These are phyloP conservation scores for Dicyrtomina minuta DNA, from an alignment of 2,888 invertebrate genomes.

Conservation along the genomic window DNA sequence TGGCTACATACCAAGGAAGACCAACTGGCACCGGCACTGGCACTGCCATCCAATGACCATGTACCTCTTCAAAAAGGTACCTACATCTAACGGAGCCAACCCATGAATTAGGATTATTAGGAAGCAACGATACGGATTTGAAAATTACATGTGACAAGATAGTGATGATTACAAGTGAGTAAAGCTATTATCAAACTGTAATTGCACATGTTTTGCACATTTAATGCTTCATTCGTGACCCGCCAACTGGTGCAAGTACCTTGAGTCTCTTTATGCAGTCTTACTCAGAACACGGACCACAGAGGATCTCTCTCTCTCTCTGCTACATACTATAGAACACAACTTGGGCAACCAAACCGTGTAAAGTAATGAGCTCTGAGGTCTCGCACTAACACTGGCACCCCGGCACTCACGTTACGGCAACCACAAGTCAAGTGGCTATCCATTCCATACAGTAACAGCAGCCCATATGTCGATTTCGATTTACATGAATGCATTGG, in stretches of 20 bases:
- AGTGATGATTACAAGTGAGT: conserved; percentile 40
- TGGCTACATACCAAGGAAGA: too few relatives aligned
- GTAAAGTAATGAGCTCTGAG: too few relatives aligned
- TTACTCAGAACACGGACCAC: not conserved
- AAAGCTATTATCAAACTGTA: conserved; percentile 45
- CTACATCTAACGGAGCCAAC: conserved; percentile 23
- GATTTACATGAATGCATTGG: too few relatives aligned
- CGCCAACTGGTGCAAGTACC: conserved; percentile 21
- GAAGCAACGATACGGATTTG: conserved; percentile 33
- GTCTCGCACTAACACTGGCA: not conserved
- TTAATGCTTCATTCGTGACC: conserved; percentile 52
- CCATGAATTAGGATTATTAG: conserved; percentile 22
- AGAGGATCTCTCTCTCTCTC: not conserved
- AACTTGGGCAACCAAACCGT: too few relatives aligned
- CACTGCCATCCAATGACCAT: not conserved
- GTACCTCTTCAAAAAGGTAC: not conserved
- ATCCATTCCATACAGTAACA: not conserved
- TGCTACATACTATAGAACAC: not conserved
- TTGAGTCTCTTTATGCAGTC: not conserved
- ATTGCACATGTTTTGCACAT: conserved; percentile 52
- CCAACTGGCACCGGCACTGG: too few relatives aligned
- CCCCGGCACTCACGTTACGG: too few relatives aligned
- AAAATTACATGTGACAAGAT: conserved; percentile 43
- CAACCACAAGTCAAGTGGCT: too few relatives aligned
- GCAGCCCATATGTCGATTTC: too few relatives aligned